Evolutionary conservation across 2,113 vertebrate genomes (phyloP), one percentile per base, ranked within the genome.

Genomic region (Hippopotamus amphibius): DNA sequence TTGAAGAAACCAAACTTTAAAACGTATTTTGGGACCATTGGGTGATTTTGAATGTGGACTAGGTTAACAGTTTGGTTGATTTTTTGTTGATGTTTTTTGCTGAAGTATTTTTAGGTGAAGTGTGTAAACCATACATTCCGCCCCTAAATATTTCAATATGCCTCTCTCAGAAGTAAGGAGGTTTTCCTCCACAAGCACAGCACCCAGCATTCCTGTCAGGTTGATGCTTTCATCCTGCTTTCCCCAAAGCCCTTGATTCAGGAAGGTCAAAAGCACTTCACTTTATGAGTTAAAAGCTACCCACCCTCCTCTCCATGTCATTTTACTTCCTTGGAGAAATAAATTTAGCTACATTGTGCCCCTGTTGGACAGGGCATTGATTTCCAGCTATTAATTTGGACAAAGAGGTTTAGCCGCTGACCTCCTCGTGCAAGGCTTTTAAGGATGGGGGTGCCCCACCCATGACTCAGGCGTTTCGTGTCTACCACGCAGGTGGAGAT

Each of bases 341-440:
- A 71, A 24, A 0, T 48, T 53, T 13, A 37, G 53, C 80, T 65
- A 19, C 30, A 12, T 63, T 10, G 26, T 21, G 19, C 50, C 19
- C 81, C 33, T 61, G 7, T 48, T 77, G 72, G 89, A 22, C 55
- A 57, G 48, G 55, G 33, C 55, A 72, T 72, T 88, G 76, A 81
- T 59, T 81, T 63, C 41, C 24, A 50, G 5, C 43, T 55, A 68
- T 55, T 79, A 61, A 61, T 74, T 95, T 92, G 46, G 87, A 74
- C 79, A 37, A 22, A 41, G 5, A 46, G 33, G 6, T 0, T 50
- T 30, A 71, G 53, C 48, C 26, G 28, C 46, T 46, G 53, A 72
- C n/a, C 16, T 3, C 43, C 37, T 19, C 7, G 1, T 10, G 1
- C 0, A 0, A 68, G 50, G 46, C 24, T 65, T 59, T 79, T 16